Percentiles rank a stretch among this genome's conserved stretches.
phyloP scores from a whole-genome alignment of 1,140 invertebrate species.

The Carposina sasakii region DNA sequence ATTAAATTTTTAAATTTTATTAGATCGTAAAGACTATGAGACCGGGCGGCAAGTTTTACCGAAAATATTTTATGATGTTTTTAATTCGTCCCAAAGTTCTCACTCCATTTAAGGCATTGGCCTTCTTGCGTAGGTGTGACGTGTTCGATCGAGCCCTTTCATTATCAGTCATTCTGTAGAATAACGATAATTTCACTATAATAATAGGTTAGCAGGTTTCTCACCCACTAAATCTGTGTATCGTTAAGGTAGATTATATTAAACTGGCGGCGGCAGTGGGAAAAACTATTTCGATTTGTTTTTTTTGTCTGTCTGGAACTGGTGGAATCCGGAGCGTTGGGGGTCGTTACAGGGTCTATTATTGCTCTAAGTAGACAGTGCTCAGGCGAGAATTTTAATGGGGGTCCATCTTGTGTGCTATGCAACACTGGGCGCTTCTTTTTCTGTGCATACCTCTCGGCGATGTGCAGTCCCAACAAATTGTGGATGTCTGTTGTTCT shows the following conservation, averaged over 20 bases:
- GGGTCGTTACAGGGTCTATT: conserved; percentile 34
- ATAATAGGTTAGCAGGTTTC: conserved; percentile 35
- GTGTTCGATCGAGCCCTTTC: conserved; percentile 17
- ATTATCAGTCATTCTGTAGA: conserved; percentile 35
- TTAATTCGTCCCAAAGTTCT: too few relatives aligned
- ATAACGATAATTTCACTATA: conserved; percentile 51
- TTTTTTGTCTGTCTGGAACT: conserved; percentile 3
- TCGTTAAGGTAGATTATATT: conserved; percentile 26
- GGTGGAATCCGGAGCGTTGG: background rate
- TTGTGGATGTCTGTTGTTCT: too few relatives aligned
- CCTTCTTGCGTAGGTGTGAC: conserved; percentile 1
- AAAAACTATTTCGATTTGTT: too few relatives aligned
- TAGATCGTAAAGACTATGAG: too few relatives aligned
- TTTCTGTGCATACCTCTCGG: conserved; percentile 28
- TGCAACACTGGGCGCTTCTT: conserved; percentile 24
- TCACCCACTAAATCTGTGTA: conserved; percentile 31
- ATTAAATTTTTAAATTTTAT: too few relatives aligned
- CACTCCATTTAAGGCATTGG: too few relatives aligned
- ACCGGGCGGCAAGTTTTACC: too few relatives aligned
- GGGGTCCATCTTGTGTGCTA: conserved; percentile 30
- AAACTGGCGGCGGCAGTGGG: too few relatives aligned
- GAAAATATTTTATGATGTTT: too few relatives aligned
- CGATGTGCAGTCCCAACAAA: conserved; percentile 22
- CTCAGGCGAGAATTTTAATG: conserved; percentile 54
- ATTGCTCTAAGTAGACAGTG: conserved; percentile 48